phyloP scores from a whole-genome alignment of 2,888 invertebrate genomes.

The Chaetogeoica ovagalla region DNA sequence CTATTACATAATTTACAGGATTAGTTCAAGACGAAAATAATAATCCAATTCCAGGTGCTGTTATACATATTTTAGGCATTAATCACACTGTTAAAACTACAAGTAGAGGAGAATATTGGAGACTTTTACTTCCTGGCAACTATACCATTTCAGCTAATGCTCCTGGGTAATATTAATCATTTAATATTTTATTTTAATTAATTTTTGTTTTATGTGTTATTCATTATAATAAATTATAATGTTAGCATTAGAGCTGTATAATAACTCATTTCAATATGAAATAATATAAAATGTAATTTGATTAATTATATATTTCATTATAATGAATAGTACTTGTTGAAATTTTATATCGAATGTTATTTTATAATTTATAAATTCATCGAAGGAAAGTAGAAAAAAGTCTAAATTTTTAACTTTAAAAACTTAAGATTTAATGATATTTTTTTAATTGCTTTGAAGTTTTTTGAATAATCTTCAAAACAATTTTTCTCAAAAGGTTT shows the following conservation, averaged over 20 bases:
- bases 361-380: too few species aligned
- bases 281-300: neutral
- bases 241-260: neutral
- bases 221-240: neutral
- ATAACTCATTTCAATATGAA: neutral
- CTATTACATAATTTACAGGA: conserved; percentile 60
- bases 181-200: conserved; percentile 54
- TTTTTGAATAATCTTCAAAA: too few species aligned
- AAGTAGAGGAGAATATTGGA: conserved; percentile 88
- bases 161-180: conserved; percentile 60
- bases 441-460: too few species aligned
- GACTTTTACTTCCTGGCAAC: conserved; percentile 83
- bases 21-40: conserved; percentile 69
- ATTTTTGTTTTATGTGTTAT: neutral
- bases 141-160: conserved; percentile 77
- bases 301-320: neutral
- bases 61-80: conserved; percentile 75
- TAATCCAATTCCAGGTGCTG: conserved; percentile 72
- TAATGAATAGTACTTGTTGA: too few species aligned
- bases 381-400: neutral
- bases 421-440: too few species aligned
- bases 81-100: conserved; percentile 80
- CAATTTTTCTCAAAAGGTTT: too few species aligned
- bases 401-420: neutral
- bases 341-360: too few species aligned